Evolutionary conservation across 2,113 vertebrate species (phyloP).

Genomic region (Boleophthalmus pectinirostris): DNA sequence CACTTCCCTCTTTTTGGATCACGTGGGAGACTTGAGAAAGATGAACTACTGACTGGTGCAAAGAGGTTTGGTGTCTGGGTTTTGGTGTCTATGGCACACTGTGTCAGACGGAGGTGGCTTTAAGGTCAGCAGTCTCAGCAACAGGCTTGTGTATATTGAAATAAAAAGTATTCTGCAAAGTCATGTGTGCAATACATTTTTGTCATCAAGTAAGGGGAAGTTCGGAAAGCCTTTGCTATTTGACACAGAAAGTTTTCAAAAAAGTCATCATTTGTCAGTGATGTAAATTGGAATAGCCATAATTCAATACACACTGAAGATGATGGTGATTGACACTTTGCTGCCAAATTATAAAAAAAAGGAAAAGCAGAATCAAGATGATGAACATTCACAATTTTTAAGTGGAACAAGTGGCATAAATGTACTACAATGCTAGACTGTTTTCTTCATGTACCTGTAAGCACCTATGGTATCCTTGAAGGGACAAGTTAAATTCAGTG

Average conservation of each 20-base stretch:
- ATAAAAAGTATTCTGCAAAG: background rate
- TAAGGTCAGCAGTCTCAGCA: background rate
- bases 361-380: no score
- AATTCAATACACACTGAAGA: no score
- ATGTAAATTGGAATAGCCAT: no score
- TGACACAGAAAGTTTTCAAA: no score
- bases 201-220: background rate
- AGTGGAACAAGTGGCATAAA: no score
- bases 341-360: no score
- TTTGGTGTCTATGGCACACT: slow-evolving; percentile 29
- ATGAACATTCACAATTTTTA: no score
- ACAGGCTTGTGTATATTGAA: background rate
- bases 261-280: no score
- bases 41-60: slow-evolving; percentile 30
- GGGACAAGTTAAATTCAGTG: no score
- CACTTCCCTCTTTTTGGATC: slow-evolving; percentile 47
- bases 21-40: slow-evolving; percentile 26
- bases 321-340: no score
- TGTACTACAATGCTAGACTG: background rate
- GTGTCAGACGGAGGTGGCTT: slow-evolving; percentile 31
- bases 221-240: no score
- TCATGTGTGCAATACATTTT: background rate
- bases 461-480: no score
- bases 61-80: slow-evolving; percentile 23
- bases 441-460: background rate